Evolutionary conservation across 30 jellyfish, hydroid and myxozoan species (phyloP), one percentile per base, ranked within the genome.

Genomic region (Aurelia aurita): DNA sequence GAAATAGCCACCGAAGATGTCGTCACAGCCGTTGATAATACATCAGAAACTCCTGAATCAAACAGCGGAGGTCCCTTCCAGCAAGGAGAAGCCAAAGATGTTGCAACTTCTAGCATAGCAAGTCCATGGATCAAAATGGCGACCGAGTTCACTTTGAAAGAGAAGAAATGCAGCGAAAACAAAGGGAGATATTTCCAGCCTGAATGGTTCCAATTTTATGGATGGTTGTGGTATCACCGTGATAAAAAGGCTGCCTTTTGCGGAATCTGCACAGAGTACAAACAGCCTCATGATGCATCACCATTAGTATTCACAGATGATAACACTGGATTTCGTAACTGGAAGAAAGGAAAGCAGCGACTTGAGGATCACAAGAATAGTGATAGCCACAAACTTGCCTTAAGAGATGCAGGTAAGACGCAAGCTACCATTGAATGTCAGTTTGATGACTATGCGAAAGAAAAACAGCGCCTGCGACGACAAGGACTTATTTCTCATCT

Each of bases 281-380:
- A 23, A 49, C 72, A 49, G 85, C 85, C 78, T 11, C 85, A 15
- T 72, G 72, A 49, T 72, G 72, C 72, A 21, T 72, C 85, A 72
- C 53, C 72, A 72, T 39, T 72, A 43, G 78, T 72, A 72, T 72
- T 44, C 75, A 72, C 72, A 26, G 75, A 72, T 72, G 32, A 49
- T 44, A 9, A 44, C 85, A 72, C 78, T 39, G 85, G 85, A 72
- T 72, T 72, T 72, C 85, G 85, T 21, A 72, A 72, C 85, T 72
- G 85, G 85, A 72, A 72, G 85, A 72, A 72, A 44, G 47, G 85
- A 72, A 72, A 72, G 78, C 79, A 72, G 46, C 85, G 76, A 72
- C 69, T 26, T 22, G 69, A 69, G 81, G 81, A 69, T 20, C 62
- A 69, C 81, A 69, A 18, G 59, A 69, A 15, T 69, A 72, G 34